phyloP scores from a whole-genome alignment of 2,888 invertebrate genomes.

The Salticus scenicus region DNA sequence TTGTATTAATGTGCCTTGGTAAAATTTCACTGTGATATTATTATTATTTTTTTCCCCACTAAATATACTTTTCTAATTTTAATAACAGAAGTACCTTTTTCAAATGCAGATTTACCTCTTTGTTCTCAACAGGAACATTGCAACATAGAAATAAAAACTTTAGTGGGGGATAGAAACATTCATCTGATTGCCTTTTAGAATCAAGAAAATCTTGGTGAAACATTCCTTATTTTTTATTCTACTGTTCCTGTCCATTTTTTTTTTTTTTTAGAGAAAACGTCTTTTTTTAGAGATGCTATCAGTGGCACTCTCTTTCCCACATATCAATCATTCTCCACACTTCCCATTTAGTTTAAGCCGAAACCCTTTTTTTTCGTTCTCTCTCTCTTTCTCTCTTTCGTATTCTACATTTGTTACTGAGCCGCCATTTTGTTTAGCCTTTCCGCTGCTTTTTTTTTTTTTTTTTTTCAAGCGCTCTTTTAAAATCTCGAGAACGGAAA shows the following conservation, averaged over 20 bases:
- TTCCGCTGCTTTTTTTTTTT: background rate
- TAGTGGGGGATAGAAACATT: background rate
- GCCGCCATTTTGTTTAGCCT: background rate
- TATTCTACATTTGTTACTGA: too few species aligned
- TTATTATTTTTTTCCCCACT: too few species aligned
- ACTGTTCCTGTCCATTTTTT: background rate
- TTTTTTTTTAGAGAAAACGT: too few species aligned
- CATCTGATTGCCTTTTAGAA: background rate
- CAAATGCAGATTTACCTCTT: too few species aligned
- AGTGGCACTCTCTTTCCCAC: slow-evolving; percentile 26
- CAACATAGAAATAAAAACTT: background rate
- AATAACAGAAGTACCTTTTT: too few species aligned
- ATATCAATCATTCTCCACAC: slow-evolving; percentile 43
- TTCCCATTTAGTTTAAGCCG: slow-evolving; percentile 25
- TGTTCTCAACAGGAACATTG: too few species aligned
- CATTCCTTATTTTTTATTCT: background rate
- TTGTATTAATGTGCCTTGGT: too few species aligned
- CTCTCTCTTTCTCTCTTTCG: slow-evolving; percentile 8
- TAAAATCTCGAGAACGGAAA: background rate
- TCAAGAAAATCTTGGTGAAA: slow-evolving; percentile 3
- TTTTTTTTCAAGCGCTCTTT: background rate
- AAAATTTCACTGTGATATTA: too few species aligned
- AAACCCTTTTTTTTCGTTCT: slow-evolving; percentile 27
- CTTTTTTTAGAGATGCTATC: background rate
- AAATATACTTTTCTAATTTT: too few species aligned